These are phyloP conservation scores for Coluber constrictor DNA, from an alignment of 2,797 vertebrate genomes.

Conservation along the genomic window DNA sequence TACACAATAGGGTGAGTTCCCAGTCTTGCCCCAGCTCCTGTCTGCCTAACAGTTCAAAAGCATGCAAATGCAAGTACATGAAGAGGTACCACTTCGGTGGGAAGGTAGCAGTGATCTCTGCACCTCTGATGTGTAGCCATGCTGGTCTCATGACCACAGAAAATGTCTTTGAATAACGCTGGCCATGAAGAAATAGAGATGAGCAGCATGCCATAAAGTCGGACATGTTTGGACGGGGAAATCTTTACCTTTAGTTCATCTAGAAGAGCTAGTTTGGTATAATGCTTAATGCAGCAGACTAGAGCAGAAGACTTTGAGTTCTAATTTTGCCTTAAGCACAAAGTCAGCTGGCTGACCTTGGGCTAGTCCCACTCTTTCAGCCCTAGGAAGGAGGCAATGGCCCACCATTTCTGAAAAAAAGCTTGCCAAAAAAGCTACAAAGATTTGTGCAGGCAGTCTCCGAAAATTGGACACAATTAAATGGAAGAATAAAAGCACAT, in stretches of 20 bases:
- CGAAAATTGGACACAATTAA: not conserved
- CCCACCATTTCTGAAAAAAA: not conserved
- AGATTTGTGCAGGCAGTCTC: not conserved
- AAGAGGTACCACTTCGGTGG: not conserved
- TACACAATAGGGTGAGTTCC: not conserved
- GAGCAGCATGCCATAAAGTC: not conserved
- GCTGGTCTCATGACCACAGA: not conserved
- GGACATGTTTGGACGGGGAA: not conserved
- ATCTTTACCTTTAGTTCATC: not conserved
- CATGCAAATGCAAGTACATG: not conserved
- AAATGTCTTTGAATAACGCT: not conserved
- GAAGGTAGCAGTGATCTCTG: not conserved
- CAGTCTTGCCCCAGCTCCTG: not conserved
- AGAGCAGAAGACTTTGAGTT: not conserved
- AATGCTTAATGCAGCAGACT: not conserved
- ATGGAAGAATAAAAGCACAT: slow-evolving; percentile 20
- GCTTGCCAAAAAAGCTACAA: not conserved
- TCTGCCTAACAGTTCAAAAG: not conserved
- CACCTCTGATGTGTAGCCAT: not conserved
- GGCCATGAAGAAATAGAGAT: not conserved
- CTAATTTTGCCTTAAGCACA: not conserved
- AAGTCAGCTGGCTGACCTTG: not conserved
- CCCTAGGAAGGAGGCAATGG: not conserved
- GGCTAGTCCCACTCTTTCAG: not conserved
- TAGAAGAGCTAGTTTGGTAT: not conserved